Evolutionary conservation across 2,888 invertebrate genomes (phyloP).

Genomic region (Neocrepidodera transversa): DNA sequence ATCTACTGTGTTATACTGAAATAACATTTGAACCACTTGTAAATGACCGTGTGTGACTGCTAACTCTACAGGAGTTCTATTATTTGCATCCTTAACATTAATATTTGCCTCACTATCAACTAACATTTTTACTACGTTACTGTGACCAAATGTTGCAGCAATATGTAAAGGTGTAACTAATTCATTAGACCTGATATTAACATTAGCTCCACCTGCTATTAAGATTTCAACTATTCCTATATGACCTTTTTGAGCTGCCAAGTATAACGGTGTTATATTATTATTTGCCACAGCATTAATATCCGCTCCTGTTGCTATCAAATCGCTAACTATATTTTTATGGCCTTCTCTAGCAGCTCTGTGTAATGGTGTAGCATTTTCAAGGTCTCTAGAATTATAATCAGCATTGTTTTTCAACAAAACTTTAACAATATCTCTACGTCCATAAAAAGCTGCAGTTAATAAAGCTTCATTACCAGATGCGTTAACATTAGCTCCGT

Average conservation of each 20-base stretch:
- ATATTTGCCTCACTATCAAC: slow-evolving; percentile 56
- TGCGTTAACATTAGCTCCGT: slow-evolving; percentile 37
- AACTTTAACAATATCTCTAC: neutral
- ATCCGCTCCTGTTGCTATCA: neutral
- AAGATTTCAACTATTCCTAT: neutral
- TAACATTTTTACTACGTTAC: slow-evolving; percentile 59
- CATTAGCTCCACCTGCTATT: neutral
- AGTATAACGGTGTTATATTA: neutral
- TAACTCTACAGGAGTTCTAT: neutral
- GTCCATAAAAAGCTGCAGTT: neutral
- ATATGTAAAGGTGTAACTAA: slow-evolving; percentile 64
- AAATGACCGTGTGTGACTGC: neutral
- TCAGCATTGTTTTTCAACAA: slow-evolving; percentile 43
- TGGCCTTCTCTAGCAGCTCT: neutral
- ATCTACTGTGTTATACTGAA: neutral
- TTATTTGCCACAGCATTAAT: neutral
- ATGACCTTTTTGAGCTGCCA: neutral
- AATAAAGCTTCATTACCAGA: neutral
- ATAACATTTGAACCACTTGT: neutral
- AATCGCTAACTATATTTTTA: neutral
- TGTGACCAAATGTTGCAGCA: slow-evolving; percentile 64
- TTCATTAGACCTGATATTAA: neutral
- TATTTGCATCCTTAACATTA: neutral
- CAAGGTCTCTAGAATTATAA: neutral
- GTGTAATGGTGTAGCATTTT: neutral